Conservation (phyloP, 2,888 invertebrate species). For the Pristionchus exspectatus region DNA sequence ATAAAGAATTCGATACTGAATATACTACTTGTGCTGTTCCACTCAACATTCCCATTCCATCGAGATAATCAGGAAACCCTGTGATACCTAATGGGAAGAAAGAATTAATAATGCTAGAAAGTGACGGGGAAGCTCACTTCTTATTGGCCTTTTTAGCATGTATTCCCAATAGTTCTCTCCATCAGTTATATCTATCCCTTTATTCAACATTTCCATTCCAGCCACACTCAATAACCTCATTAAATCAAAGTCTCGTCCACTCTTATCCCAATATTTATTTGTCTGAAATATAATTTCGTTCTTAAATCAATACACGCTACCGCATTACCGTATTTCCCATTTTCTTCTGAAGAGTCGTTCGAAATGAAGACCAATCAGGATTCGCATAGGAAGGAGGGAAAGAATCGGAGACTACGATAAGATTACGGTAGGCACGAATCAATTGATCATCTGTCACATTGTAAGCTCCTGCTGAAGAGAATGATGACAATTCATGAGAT, state of each 20-base stretch:
- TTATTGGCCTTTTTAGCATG: slow-evolving; percentile 40
- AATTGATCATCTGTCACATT: slow-evolving; percentile 62
- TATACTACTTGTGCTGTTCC: slow-evolving; percentile 52
- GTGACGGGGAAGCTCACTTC: background rate
- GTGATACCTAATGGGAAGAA: slow-evolving; percentile 58
- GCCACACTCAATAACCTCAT: slow-evolving; percentile 42
- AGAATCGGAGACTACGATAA: slow-evolving; percentile 62
- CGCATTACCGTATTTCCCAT: background rate
- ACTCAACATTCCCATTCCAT: slow-evolving; percentile 61
- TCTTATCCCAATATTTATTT: slow-evolving; percentile 46
- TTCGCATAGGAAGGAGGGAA: slow-evolving; percentile 58
- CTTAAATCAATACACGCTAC: background rate
- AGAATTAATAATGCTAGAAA: background rate
- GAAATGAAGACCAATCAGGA: background rate
- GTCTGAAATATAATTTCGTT: slow-evolving; percentile 17
- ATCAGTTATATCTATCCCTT: slow-evolving; percentile 42
- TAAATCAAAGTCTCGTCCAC: slow-evolving; percentile 40
- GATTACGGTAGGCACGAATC: slow-evolving; percentile 60
- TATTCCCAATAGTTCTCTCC: slow-evolving; percentile 54
- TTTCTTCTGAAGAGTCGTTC: background rate
- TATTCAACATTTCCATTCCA: slow-evolving; percentile 52
- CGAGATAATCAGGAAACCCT: slow-evolving; percentile 63
- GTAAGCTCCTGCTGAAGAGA: slow-evolving; percentile 58
- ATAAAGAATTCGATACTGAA: no score
- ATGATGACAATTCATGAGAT: background rate